Conservation (phyloP, 2,797 vertebrate species). For the Eulemur albifrons region DNA sequence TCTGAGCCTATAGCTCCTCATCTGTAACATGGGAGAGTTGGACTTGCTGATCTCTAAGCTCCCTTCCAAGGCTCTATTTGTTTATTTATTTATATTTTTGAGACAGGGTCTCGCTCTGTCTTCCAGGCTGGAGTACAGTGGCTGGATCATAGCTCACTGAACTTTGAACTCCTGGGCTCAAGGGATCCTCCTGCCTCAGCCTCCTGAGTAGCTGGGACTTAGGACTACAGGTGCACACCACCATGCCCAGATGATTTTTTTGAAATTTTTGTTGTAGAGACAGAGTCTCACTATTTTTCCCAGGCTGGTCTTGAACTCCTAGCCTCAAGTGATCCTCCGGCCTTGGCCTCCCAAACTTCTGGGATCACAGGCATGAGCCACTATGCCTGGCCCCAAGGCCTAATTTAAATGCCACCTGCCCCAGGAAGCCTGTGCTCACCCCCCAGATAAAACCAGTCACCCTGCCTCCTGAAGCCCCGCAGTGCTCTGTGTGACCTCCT, state of each 20-base stretch:
- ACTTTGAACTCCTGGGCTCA: background rate
- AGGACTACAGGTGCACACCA: background rate
- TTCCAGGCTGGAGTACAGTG: background rate
- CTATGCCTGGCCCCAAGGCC: background rate
- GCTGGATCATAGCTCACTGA: background rate
- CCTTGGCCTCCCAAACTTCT: background rate
- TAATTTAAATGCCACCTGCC: background rate
- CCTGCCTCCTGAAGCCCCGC: background rate
- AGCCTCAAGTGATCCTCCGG: background rate
- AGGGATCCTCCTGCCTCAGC: background rate
- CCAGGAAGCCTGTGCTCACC: background rate
- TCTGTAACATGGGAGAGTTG: background rate
- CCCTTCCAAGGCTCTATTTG: background rate
- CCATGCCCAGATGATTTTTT: background rate
- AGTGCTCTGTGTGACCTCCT: too few relatives aligned
- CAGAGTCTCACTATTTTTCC: background rate
- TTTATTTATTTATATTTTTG: background rate
- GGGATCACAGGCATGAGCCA: background rate
- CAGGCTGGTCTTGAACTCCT: background rate
- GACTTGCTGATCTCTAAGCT: background rate
- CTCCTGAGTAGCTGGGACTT: background rate
- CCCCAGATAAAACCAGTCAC: background rate
- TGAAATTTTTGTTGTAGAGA: background rate
- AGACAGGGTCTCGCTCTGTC: background rate
- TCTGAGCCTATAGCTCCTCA: background rate